These are phyloP conservation scores for Apodemia hepburni DNA, from an alignment of 2,888 invertebrate species.

Conservation along the genomic window DNA sequence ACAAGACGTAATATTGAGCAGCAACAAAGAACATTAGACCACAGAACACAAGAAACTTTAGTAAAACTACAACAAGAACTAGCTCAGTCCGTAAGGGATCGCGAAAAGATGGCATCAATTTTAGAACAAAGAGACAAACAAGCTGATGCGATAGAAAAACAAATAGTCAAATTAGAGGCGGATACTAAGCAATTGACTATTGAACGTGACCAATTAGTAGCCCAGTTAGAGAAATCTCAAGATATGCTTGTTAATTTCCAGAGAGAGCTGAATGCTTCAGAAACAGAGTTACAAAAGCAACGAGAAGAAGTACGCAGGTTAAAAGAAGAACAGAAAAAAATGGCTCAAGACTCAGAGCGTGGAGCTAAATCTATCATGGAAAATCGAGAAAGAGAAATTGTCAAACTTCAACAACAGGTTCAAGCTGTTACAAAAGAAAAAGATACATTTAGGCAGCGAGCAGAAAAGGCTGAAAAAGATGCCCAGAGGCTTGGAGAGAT, in stretches of 20 bases:
- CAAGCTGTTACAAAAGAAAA: slow-evolving; percentile 82
- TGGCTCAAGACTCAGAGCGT: slow-evolving; percentile 85
- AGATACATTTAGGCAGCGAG: slow-evolving; percentile 83
- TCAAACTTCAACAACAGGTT: slow-evolving; percentile 84
- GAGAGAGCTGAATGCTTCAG: slow-evolving; percentile 91
- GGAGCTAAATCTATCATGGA: slow-evolving; percentile 86
- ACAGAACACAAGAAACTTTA: slow-evolving; percentile 86
- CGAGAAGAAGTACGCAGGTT: slow-evolving; percentile 88
- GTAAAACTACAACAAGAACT: slow-evolving; percentile 87
- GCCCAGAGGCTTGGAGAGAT: slow-evolving; percentile 88
- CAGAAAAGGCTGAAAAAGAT: slow-evolving; percentile 87
- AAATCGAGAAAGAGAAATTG: slow-evolving; percentile 85
- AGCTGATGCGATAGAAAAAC: slow-evolving; percentile 91
- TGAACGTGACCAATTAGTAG: slow-evolving; percentile 92
- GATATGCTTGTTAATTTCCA: slow-evolving; percentile 97
- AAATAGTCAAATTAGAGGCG: slow-evolving; percentile 90
- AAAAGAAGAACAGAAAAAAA: slow-evolving; percentile 85
- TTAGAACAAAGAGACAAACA: slow-evolving; percentile 89
- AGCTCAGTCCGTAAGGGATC: slow-evolving; percentile 84
- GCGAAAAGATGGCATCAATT: slow-evolving; percentile 88
- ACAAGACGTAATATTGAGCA: slow-evolving; percentile 82
- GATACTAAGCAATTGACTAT: slow-evolving; percentile 92
- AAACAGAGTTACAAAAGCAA: slow-evolving; percentile 89
- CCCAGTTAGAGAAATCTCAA: slow-evolving; percentile 95
- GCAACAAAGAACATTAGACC: slow-evolving; percentile 82